phyloP scores from a whole-genome alignment of 2,113 vertebrate species.

The Aix galericulata region DNA sequence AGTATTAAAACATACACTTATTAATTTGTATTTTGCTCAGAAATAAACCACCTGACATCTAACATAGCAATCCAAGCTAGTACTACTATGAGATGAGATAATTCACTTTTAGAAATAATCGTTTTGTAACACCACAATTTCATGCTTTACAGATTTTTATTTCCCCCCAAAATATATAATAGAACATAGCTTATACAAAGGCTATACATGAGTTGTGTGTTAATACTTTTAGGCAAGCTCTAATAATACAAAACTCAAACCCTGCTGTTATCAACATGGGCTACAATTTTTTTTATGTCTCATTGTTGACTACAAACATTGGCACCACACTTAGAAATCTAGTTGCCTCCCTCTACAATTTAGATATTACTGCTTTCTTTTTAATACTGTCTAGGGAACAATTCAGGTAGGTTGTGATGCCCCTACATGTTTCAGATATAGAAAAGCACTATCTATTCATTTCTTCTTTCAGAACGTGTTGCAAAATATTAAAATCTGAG shows the following conservation, averaged over 20 bases:
- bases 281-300: constrained; percentile 69
- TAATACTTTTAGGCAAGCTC: constrained; percentile 71
- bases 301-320: constrained; percentile 70
- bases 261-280: constrained; percentile 54
- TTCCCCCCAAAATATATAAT: constrained; percentile 49
- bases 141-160: constrained; percentile 69
- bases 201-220: constrained; percentile 51
- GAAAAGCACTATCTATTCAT: constrained; percentile 62
- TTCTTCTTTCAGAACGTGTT: constrained; percentile 61
- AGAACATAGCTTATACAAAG: constrained; percentile 61
- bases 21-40: constrained; percentile 77
- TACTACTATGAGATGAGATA: constrained; percentile 48
- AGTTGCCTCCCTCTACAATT: constrained; percentile 55
- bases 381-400: constrained; percentile 58
- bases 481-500: constrained; percentile 67
- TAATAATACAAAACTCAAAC: constrained; percentile 70
- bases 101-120: constrained; percentile 71
- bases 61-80: constrained; percentile 59
- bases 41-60: constrained; percentile 74
- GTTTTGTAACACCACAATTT: constrained; percentile 66
- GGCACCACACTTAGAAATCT: constrained; percentile 65
- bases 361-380: constrained; percentile 64
- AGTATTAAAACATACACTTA: constrained; percentile 68
- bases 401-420: constrained; percentile 69
- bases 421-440: constrained; percentile 62